phyloP scores from a whole-genome alignment of 1,140 invertebrate genomes.

The Pseudoatta argentina region DNA sequence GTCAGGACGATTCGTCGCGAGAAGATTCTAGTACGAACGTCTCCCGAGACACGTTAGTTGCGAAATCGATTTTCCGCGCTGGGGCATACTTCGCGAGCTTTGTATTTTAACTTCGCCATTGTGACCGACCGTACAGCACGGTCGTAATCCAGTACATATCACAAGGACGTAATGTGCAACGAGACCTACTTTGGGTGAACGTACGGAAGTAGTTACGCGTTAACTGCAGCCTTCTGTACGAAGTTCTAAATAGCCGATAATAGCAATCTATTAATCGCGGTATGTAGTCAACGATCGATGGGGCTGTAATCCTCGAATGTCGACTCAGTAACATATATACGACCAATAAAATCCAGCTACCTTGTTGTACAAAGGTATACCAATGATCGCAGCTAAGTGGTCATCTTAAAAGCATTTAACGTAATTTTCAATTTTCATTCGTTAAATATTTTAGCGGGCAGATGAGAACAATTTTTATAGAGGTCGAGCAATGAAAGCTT shows the following conservation, averaged over 20 bases:
- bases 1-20: conserved; percentile 15
- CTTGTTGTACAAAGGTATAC: background rate
- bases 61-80: conserved; percentile 25
- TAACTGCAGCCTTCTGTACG: conserved; percentile 42
- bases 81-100: conserved; percentile 13
- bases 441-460: background rate
- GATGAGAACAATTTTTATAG: background rate
- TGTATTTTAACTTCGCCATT: conserved; percentile 40
- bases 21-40: background rate
- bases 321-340: conserved; percentile 22
- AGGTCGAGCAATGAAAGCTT: conserved; percentile 1
- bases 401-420: background rate
- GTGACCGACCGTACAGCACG: background rate
- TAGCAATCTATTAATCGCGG: conserved; percentile 53
- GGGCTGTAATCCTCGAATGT: conserved; percentile 31
- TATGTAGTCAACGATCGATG: conserved; percentile 38
- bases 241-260: conserved; percentile 57
- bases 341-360: conserved; percentile 23
- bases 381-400: background rate
- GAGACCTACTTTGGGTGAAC: conserved; percentile 24
- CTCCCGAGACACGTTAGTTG: conserved; percentile 10
- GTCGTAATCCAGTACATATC: conserved; percentile 37
- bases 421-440: background rate
- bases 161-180: conserved; percentile 25
- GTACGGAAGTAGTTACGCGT: conserved; percentile 37